Base-by-base conservation (phyloP, 2,888 invertebrate genomes). In the Volucella bombylans region DNA sequence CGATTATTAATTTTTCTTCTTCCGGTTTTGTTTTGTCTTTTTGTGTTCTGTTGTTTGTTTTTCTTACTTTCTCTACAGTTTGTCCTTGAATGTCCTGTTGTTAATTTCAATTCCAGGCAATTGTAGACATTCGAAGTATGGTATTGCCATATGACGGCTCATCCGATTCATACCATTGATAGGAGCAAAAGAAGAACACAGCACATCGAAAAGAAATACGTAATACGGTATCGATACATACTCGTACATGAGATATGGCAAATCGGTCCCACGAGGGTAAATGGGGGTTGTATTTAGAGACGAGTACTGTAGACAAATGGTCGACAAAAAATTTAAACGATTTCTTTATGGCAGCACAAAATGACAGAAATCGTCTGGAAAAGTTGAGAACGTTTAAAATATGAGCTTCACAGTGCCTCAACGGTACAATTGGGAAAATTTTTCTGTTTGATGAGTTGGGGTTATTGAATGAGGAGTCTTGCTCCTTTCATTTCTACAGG, bases 1-100 rank as follows among this genome's bases (percentile, higher is more conserved):
- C 71, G 38, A n/a, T 76, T 78, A 78, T 76, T 85, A 80, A 85
- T 76, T 59, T 62, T 49, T 72, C 49, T 61, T 62, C 38, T 47
- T 45, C 45, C 45, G 11, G 52, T 52, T 31, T 31, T 31, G 31
- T 67, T 52, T 31, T n/a, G 12, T 65, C 10, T 31, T 12, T 52
- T 11, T 41, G n/a, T n/a, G 1, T 49, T 8, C 18, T 31, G 38
- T 64, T 4, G 3, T 59, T 43, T 1, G 8, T 6, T 18, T 18
- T 31, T 23, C 41, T 10, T 59, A 39, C 31, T 31, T 31, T 31
- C 31, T 31, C 31, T 31, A 31, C 31, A 31, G 31, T 39, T 8
- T 4, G 18, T 14, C 31, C 45, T 47, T 62, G 61, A 62, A 62
- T 45, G 45, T 62, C 47, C 31, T 31, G 45, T 55, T 55, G 31